Evolutionary conservation across 64 coral and sea anemone genomes (phyloP).

Genomic region (Anthopleura sola): DNA sequence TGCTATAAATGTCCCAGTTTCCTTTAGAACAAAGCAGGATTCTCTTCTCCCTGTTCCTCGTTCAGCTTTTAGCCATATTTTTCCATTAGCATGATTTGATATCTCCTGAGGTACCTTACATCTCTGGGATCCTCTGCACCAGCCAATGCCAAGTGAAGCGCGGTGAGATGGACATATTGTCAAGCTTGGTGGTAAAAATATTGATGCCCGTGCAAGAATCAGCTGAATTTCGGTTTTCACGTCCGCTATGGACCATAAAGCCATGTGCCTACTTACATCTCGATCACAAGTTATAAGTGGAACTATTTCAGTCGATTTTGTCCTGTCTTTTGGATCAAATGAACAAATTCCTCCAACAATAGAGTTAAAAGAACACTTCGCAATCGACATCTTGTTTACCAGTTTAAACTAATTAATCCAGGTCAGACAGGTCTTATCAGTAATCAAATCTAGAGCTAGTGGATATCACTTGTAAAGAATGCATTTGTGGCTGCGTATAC

Average conservation of each 20-base stretch:
- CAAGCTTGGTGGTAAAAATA: conserved; percentile 1
- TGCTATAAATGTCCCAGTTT: conserved; percentile 16
- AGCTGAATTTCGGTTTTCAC: conserved; percentile 25
- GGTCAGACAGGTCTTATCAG: background rate
- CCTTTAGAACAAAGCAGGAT: conserved; percentile 9
- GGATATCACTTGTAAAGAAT: background rate
- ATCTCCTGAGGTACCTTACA: conserved; percentile 22
- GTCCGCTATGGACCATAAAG: conserved; percentile 4
- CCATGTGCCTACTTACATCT: background rate
- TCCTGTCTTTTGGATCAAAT: conserved; percentile 29
- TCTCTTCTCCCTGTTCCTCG: conserved; percentile 16
- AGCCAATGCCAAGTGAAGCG: conserved; percentile 37
- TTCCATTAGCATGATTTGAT: conserved; percentile 22
- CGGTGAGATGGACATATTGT: conserved; percentile 39
- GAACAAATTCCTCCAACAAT: background rate
- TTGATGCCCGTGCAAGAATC: conserved; percentile 24
- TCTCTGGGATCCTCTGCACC: conserved; percentile 9
- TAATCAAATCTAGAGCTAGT: conserved; percentile 1
- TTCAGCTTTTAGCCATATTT: conserved; percentile 32
- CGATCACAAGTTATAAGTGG: background rate
- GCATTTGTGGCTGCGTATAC: background rate
- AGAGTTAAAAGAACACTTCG: too few species aligned
- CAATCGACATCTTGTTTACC: background rate
- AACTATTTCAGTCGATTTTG: conserved; percentile 1
- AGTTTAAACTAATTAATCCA: background rate